phyloP scores from a whole-genome alignment of 2,113 vertebrate species.

The Arothron firmamentum region DNA sequence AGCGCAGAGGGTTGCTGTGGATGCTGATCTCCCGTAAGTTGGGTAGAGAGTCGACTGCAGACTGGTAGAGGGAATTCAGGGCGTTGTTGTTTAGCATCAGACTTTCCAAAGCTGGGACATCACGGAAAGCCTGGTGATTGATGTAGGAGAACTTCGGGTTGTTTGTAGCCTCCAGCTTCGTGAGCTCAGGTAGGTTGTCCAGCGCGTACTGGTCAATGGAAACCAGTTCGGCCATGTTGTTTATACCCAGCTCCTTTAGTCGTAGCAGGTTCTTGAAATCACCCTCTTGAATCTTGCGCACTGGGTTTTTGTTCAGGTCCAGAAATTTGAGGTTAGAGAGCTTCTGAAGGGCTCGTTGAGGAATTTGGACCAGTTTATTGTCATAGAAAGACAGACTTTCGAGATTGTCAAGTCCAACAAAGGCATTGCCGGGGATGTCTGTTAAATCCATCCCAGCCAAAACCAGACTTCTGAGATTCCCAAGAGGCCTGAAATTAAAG shows the following conservation, averaged over 20 bases:
- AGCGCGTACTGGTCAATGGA: constrained; percentile 88
- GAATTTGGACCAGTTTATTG: constrained; percentile 87
- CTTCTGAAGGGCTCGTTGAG: constrained; percentile 92
- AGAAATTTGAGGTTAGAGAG: constrained; percentile 95
- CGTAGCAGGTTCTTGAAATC: constrained; percentile 95
- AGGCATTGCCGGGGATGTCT: constrained; percentile 91
- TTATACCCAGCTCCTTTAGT: constrained; percentile 93
- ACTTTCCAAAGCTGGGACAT: constrained; percentile 93
- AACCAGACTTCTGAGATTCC: constrained; percentile 89
- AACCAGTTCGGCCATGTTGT: constrained; percentile 95
- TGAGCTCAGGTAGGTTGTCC: constrained; percentile 95
- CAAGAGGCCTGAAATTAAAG: constrained; percentile 92
- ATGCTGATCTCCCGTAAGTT: constrained; percentile 95
- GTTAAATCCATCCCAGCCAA: constrained; percentile 97
- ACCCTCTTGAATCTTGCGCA: constrained; percentile 92
- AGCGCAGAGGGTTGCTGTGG: constrained; percentile 92
- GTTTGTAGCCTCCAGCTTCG: constrained; percentile 95
- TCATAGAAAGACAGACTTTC: constrained; percentile 98
- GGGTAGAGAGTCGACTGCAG: constrained; percentile 87
- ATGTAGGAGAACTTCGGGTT: constrained; percentile 94
- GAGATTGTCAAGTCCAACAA: constrained; percentile 93
- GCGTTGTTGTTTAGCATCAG: constrained; percentile 97
- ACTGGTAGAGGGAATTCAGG: constrained; percentile 88
- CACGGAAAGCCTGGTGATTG: constrained; percentile 86
- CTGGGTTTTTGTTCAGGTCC: constrained; percentile 97